These are phyloP conservation scores for Aix galericulata DNA, from an alignment of 2,113 vertebrate genomes.

Conservation along the genomic window DNA sequence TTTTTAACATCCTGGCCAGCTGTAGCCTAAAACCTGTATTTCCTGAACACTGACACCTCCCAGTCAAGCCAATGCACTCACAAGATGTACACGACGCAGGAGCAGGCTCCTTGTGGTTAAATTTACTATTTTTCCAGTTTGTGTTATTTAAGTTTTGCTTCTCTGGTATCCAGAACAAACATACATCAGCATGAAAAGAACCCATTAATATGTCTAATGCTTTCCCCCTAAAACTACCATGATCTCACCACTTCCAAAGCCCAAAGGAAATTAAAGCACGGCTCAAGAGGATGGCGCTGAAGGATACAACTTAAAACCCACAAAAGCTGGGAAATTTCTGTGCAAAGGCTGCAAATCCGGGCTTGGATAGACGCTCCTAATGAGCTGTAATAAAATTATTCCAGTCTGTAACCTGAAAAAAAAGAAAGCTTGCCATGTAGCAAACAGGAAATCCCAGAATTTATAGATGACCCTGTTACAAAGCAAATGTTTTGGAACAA, in stretches of 20 bases:
- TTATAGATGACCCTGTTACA: conserved; percentile 78
- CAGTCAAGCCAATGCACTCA: neutral
- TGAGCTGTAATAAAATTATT: conserved; percentile 42
- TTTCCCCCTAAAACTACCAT: conserved; percentile 52
- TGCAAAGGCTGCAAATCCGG: conserved; percentile 12
- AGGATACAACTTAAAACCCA: conserved; percentile 49
- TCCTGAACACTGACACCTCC: neutral
- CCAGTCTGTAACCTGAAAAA: conserved; percentile 38
- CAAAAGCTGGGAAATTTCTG: conserved; percentile 61
- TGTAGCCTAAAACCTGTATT: neutral
- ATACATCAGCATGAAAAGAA: neutral
- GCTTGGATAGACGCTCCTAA: conserved; percentile 30
- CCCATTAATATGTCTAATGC: neutral
- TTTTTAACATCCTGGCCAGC: neutral
- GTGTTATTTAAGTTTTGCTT: neutral
- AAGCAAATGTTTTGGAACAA: conserved; percentile 82
- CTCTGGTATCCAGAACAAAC: neutral
- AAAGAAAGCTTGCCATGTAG: conserved; percentile 45
- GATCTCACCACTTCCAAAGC: conserved; percentile 58
- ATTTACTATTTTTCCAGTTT: neutral
- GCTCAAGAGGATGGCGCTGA: neutral
- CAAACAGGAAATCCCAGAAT: conserved; percentile 81
- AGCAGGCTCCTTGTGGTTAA: neutral
- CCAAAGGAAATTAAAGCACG: conserved; percentile 62
- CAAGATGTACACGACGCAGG: neutral